Conservation (phyloP, 2,797 vertebrate species). For the Monodelphis domestica region DNA sequence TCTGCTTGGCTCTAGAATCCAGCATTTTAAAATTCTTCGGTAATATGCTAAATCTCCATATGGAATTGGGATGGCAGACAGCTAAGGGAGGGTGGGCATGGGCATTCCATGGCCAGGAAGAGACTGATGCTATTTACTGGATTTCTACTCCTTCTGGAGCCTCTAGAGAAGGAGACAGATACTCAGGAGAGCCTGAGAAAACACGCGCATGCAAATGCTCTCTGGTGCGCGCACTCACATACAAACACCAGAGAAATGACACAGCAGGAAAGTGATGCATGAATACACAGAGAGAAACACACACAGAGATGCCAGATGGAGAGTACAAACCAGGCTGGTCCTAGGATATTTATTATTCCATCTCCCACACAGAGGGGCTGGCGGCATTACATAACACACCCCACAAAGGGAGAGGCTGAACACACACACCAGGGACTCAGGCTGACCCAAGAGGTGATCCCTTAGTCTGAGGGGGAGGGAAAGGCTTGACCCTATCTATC, state of each 20-base stretch:
- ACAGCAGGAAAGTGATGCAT: constrained; percentile 33
- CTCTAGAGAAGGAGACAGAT: neutral
- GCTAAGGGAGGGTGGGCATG: neutral
- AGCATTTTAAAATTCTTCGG: neutral
- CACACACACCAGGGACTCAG: constrained; percentile 5
- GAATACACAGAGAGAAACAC: constrained; percentile 60
- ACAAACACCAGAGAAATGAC: constrained; percentile 61
- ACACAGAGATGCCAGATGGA: constrained; percentile 66
- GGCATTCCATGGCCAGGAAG: rapidly evolving
- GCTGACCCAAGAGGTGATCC: neutral
- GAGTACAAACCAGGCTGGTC: constrained; percentile 43
- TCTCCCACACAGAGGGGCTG: constrained; percentile 65
- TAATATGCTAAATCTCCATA: neutral
- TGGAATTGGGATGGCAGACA: neutral
- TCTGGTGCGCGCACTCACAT: neutral
- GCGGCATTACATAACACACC: constrained; percentile 17
- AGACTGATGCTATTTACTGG: neutral
- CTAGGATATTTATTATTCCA: constrained; percentile 24
- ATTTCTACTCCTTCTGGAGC: neutral
- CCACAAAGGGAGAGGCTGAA: constrained; percentile 25
- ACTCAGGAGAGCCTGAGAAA: neutral
- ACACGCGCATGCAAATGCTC: neutral
- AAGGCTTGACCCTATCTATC: neutral
- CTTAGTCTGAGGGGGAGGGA: neutral
- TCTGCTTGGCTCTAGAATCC: neutral